Evolutionary conservation across 2,113 vertebrate species (phyloP).

Genomic region (Sceloporus tristichus): DNA sequence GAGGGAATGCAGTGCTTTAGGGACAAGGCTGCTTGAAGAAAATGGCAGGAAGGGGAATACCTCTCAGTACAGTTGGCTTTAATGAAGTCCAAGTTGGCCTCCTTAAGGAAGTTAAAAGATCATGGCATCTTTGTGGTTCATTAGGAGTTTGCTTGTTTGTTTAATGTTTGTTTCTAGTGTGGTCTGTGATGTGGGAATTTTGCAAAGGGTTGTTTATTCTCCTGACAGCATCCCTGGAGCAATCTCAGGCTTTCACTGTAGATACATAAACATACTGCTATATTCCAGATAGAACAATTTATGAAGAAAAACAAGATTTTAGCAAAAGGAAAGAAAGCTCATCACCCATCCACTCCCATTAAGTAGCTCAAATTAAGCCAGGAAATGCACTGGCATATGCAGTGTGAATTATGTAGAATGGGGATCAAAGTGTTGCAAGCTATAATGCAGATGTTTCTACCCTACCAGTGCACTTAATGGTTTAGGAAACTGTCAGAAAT

Average conservation of each 20-base stretch:
- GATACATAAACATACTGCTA: conserved; percentile 32
- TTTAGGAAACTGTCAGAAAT: not conserved
- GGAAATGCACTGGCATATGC: not conserved
- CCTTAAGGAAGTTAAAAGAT: conserved; percentile 9
- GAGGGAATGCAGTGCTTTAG: conserved; percentile 23
- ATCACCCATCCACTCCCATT: not conserved
- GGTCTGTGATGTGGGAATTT: conserved; percentile 58
- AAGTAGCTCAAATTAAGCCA: not conserved
- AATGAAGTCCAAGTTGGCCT: conserved; percentile 42
- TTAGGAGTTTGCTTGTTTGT: conserved; percentile 43
- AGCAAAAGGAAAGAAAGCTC: not conserved
- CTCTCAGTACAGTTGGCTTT: conserved; percentile 43
- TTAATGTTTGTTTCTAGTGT: conserved; percentile 52
- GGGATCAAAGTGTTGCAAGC: conserved; percentile 2
- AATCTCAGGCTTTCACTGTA: conserved; percentile 15
- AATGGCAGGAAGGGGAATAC: conserved; percentile 50
- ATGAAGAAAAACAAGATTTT: not conserved
- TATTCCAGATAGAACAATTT: conserved; percentile 41
- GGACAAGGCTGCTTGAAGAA: conserved; percentile 22
- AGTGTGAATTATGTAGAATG: not conserved
- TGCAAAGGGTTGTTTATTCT: conserved; percentile 53
- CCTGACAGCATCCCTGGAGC: conserved; percentile 50
- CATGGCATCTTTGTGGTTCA: not conserved
- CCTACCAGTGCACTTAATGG: conserved; percentile 39
- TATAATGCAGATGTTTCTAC: not conserved